Percentiles rank a stretch among this genome's conserved stretches.
phyloP scores from a whole-genome alignment of 2,888 invertebrate species.

The Parnassius glacialis region DNA sequence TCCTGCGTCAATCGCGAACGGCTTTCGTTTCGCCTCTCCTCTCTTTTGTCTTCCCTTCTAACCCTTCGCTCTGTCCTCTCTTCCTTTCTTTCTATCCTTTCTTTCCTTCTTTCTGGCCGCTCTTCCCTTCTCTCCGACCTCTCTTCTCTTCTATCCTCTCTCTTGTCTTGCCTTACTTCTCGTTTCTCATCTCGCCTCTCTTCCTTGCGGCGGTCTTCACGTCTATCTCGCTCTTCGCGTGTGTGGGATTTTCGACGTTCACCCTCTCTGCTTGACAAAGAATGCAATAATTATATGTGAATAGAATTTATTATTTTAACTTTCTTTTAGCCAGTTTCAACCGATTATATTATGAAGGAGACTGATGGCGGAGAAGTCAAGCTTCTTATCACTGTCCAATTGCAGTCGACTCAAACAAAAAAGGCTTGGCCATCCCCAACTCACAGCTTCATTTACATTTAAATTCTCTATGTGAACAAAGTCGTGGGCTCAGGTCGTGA shows the following conservation, averaged over 20 bases:
- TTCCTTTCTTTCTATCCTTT: constrained; percentile 20
- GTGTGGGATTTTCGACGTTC: constrained; percentile 31
- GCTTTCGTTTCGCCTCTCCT: not conserved
- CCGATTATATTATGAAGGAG: no score
- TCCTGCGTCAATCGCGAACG: constrained; percentile 33
- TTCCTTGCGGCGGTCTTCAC: constrained; percentile 29
- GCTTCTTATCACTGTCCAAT: no score
- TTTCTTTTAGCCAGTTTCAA: no score
- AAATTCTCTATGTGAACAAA: no score
- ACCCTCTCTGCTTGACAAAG: constrained; percentile 21
- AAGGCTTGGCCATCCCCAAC: no score
- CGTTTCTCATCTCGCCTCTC: constrained; percentile 31
- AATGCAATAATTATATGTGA: no score
- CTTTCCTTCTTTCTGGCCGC: constrained; percentile 19
- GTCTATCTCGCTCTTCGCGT: constrained; percentile 30
- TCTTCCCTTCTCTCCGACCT: constrained; percentile 25
- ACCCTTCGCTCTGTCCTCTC: no score
- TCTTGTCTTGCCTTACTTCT: constrained; percentile 21
- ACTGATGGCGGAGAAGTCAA: no score
- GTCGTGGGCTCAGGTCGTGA: no score
- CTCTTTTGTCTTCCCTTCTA: constrained; percentile 1
- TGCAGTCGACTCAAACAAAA: no score
- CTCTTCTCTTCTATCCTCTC: constrained; percentile 31
- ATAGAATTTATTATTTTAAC: no score
- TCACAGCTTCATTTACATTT: no score